Base-by-base conservation (phyloP, 2,888 invertebrate genomes). In the Ochropleura plecta region DNA sequence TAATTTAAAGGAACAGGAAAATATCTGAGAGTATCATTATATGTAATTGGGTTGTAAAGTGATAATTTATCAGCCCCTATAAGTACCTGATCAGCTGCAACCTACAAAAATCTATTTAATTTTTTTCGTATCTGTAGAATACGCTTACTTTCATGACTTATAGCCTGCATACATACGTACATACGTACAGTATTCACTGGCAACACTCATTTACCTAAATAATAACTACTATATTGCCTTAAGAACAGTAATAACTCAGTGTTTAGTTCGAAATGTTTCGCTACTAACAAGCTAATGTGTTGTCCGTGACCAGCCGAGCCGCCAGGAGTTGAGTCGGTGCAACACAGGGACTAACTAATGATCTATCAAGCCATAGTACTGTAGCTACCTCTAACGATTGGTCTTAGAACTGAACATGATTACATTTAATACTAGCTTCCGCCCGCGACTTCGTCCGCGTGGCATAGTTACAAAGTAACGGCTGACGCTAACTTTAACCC, bases 251-350 rank as follows among this genome's bases (percentile, higher is more conserved):
- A 73, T 63, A 62, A 46, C 16, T 66, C 46, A 57, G 20, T 49
- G 48, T 66, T 60, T 66, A 18, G 40, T 72, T 74, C 53, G n/a
- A 57, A 81, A 40, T 40, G 46, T 8, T 49, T 60, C 1, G 5
- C 9, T 57, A 40, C 14, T 51, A 20, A 60, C 46, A 5, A 3
- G n/a, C 51, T n/a, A 12, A 14, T 42, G 7, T 44, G 48, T 48
- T 10, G n/a, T 49, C 10, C 20, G 20, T 44, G 57, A 64, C 14
- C 55, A 55, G 53, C 44, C 14, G 6, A n/a, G 10, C 42, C 14
- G 51, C 10, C 44, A 30, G 46, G 44, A 49, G 30, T 7, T 30
- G 5, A 5, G 44, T 3, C n/a, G 5, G 9, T 12, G 10, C 70
- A 30, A 49, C 18, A 57, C 20, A 14, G 30, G 6, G 20, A 12